Evolutionary conservation across 1,140 invertebrate genomes (phyloP), one percentile per base, ranked within the genome.

Genomic region (Magallana ariakensis): DNA sequence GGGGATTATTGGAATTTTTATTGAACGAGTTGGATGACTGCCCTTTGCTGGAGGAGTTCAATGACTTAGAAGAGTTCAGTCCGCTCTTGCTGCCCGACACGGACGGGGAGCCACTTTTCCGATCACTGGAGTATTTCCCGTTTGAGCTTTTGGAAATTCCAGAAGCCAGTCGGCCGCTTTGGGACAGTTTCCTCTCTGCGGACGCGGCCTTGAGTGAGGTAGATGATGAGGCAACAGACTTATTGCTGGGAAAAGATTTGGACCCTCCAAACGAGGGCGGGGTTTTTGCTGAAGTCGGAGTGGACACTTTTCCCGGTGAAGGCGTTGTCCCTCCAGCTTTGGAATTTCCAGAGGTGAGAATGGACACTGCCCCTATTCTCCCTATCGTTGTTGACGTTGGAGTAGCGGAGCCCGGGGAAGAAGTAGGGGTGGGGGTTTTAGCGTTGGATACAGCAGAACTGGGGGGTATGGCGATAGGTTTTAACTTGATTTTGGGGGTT

Each of bases 401-500:
- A n/a, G 90, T 84, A 11, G 96, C 96, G 5, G 96, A 84, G 22
- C 83, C 85, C 53, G 88, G 87, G 15, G 89, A 84, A 33, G 89
- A 62, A 19, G 89, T 88, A n/a, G 87, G 81, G 11, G 89, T 87
- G 9, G 92, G 80, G 53, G 91, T 87, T 57, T 87, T 87, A 82
- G 86, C 82, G 57, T 87, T 33, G 5, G 88, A 82, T 3, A 62
- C 85, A n/a, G 93, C 90, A 53, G 92, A 91, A 60, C 90, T 90
- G 10, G 91, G 86, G 54, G 92, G 91, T 80, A 94, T 91, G 16
- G 89, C 91, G 53, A 94, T 88, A n/a, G 93, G 94, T 88, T 94
- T 94, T 56, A 94, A 86, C 85, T 94, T 92, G n/a, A 94, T 93
- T 19, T 93, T 94, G 7, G 92, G 92, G 26, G 93, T 93, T 90